Percentiles rank a stretch among this genome's conserved stretches.
phyloP scores from a whole-genome alignment of 2,888 invertebrate genomes.

The Erynnis tages region DNA sequence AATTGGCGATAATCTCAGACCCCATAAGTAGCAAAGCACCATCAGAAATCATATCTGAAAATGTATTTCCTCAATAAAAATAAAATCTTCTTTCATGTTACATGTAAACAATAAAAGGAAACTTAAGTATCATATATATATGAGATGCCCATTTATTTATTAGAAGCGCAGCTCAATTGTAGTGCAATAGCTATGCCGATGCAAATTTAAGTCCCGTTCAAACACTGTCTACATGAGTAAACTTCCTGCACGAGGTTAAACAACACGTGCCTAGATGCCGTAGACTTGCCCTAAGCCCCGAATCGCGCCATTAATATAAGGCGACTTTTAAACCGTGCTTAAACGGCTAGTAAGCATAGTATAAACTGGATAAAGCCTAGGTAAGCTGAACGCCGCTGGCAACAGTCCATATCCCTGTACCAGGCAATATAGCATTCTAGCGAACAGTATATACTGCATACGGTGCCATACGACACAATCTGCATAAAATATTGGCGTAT shows the following conservation, averaged over 20 bases:
- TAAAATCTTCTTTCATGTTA: no score
- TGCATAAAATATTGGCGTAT: conserved; percentile 28
- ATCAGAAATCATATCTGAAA: no score
- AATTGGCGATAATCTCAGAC: no score
- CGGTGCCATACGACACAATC: conserved; percentile 18
- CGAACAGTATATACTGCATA: conserved; percentile 5
- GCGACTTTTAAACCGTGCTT: conserved; percentile 35
- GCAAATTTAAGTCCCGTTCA: neutral
- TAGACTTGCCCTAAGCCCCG: conserved; percentile 25
- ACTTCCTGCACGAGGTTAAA: conserved; percentile 5
- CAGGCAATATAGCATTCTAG: conserved; percentile 19
- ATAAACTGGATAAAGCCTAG: conserved; percentile 33
- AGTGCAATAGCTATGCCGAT: no score
- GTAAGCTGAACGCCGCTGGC: conserved; percentile 40
- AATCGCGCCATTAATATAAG: conserved; percentile 33
- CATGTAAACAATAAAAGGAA: no score
- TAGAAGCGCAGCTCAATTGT: no score
- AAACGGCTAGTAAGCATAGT: conserved; percentile 31
- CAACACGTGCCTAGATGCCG: neutral
- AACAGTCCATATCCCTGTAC: conserved; percentile 38
- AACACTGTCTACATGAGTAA: neutral
- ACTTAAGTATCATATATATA: no score
- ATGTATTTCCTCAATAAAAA: no score
- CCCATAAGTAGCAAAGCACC: no score
- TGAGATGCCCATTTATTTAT: no score